Evolutionary conservation across 2,113 vertebrate species (phyloP).

Genomic region (Pomatorhinus ruficollis): DNA sequence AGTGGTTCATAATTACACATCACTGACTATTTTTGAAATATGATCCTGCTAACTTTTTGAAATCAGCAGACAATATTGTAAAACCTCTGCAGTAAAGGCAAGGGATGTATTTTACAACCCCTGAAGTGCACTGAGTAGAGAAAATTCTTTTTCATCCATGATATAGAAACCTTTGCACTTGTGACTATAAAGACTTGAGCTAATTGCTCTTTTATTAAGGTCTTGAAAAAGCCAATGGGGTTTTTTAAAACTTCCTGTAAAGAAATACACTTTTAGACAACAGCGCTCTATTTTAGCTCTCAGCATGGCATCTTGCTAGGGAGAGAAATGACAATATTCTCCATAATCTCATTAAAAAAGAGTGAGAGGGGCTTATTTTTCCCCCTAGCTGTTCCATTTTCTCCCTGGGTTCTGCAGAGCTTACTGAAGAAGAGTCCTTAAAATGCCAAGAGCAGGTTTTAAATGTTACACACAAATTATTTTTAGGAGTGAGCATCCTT

Average conservation of each 20-base stretch:
- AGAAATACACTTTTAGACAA: neutral
- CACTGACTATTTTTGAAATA: neutral
- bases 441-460: neutral
- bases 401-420: neutral
- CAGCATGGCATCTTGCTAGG: neutral
- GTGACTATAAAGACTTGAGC: neutral
- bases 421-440: neutral
- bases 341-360: neutral
- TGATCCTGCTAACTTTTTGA: neutral
- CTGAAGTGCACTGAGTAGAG: neutral
- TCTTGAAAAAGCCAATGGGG: neutral
- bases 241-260: neutral
- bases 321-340: neutral
- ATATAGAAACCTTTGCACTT: neutral
- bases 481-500: slow-evolving; percentile 2
- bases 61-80: neutral
- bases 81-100: neutral
- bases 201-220: neutral
- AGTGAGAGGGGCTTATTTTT: neutral
- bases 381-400: neutral
- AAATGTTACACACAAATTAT: slow-evolving; percentile 7
- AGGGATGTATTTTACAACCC: neutral
- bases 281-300: neutral
- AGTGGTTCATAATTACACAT: neutral
- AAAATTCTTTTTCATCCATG: neutral